Percentiles rank a stretch among this genome's conserved stretches.
Conservation (phyloP, 2,113 vertebrate species). For the Caretta caretta region DNA sequence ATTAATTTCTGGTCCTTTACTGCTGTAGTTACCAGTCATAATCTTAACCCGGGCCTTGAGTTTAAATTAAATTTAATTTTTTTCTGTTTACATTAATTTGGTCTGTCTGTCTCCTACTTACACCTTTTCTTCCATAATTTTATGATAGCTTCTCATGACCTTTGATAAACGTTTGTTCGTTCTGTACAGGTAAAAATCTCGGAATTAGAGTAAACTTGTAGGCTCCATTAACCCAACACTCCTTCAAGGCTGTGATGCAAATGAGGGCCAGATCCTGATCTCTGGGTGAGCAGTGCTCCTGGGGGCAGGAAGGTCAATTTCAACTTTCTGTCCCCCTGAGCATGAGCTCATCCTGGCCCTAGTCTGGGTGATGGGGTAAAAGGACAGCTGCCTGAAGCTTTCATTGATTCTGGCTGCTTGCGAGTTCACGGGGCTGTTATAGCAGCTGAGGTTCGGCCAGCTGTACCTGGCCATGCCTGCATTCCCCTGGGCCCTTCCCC, state of each 20-base stretch:
- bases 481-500: background rate
- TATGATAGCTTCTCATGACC: background rate
- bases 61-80: background rate
- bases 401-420: too few species aligned
- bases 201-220: too few species aligned
- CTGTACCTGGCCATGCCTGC: background rate
- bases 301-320: background rate
- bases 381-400: too few species aligned
- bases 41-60: background rate
- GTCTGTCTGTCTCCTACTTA: background rate
- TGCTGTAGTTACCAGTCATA: background rate
- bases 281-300: background rate
- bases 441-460: background rate
- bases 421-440: too few species aligned
- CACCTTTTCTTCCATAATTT: background rate
- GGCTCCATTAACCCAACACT: too few species aligned
- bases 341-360: too few species aligned
- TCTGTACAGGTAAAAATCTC: background rate
- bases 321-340: background rate
- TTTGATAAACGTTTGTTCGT: background rate
- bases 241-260: background rate
- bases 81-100: background rate
- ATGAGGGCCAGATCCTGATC: background rate
- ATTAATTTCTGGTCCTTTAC: too few species aligned
- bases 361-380: too few species aligned